Evolutionary conservation across 2,888 invertebrate species (phyloP).

Genomic region (Drosophila neutralis): DNA sequence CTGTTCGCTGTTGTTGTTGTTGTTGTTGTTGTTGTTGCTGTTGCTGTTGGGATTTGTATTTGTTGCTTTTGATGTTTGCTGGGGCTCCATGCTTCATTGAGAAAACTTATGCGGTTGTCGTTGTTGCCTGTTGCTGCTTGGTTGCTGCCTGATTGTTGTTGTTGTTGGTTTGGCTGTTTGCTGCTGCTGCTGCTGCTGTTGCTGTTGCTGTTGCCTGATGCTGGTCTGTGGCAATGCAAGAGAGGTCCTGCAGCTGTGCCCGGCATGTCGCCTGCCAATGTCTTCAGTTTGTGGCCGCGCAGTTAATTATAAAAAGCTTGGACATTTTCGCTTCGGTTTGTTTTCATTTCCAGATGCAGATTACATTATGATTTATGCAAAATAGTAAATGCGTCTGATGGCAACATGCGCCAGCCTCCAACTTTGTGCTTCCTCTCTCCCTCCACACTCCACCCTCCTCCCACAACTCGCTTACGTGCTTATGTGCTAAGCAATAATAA

Average conservation of each 20-base stretch:
- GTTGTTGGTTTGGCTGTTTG: conserved; percentile 56
- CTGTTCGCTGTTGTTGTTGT: neutral
- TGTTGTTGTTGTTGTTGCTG: neutral
- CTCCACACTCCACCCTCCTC: neutral
- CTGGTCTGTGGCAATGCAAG: conserved; percentile 38
- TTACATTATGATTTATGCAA: conserved; percentile 85
- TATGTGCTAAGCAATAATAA: conserved; percentile 19
- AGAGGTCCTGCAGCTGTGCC: conserved; percentile 73
- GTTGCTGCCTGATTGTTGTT: conserved; percentile 3
- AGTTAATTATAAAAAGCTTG: conserved; percentile 85
- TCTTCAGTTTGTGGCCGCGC: conserved; percentile 79
- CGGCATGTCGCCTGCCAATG: conserved; percentile 80
- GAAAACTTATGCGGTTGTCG: conserved; percentile 72
- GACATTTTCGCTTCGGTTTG: conserved; percentile 83
- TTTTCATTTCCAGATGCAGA: conserved; percentile 84
- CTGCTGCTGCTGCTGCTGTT: conserved; percentile 20
- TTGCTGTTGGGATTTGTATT: conserved; percentile 25
- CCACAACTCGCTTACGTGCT: conserved; percentile 7
- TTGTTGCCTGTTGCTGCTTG: conserved; percentile 35
- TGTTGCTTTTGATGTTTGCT: conserved; percentile 54
- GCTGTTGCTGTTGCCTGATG: conserved; percentile 32
- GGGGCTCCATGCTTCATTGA: conserved; percentile 76
- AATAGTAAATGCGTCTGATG: conserved; percentile 83
- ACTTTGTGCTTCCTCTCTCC: neutral
- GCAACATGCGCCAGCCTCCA: conserved; percentile 80